Percentiles rank a stretch among this genome's conserved stretches.
Conservation (phyloP, 2,113 vertebrate genomes). For the Embiotoca jacksoni region DNA sequence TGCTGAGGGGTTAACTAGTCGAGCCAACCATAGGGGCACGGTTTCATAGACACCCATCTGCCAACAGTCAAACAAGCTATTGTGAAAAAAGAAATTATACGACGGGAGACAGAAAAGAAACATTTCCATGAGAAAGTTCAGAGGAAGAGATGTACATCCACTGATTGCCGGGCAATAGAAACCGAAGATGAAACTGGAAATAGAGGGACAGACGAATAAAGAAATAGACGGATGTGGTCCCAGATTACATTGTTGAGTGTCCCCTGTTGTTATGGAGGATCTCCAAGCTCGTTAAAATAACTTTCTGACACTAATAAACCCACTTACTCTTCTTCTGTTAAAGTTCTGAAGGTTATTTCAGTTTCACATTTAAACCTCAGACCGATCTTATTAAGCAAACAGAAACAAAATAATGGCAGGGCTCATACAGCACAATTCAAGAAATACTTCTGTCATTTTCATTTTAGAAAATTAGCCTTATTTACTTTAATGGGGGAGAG, state of each 20-base stretch:
- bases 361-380: not conserved
- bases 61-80: slow-evolving; percentile 33
- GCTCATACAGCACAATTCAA: not conserved
- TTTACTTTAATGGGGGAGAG: too few species aligned
- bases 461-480: not conserved
- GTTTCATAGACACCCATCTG: slow-evolving; percentile 10
- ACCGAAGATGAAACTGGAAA: slow-evolving; percentile 27
- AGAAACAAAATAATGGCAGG: not conserved
- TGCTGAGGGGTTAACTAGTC: slow-evolving; percentile 27
- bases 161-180: not conserved
- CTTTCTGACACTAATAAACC: too few species aligned
- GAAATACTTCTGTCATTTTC: not conserved
- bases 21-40: slow-evolving; percentile 5
- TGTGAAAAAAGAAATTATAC: slow-evolving; percentile 13
- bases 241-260: slow-evolving; percentile 24
- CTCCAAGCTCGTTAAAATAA: not conserved
- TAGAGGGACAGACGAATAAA: not conserved
- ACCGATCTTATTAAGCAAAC: not conserved
- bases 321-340: not conserved
- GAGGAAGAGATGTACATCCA: slow-evolving; percentile 15
- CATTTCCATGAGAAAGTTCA: slow-evolving; percentile 15
- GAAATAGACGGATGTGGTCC: slow-evolving; percentile 12
- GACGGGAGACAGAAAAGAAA: not conserved
- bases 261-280: slow-evolving; percentile 9
- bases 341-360: slow-evolving; percentile 4